These are phyloP conservation scores for Hirundichthys speculiger DNA, from an alignment of 2,113 vertebrate genomes.

Conservation along the genomic window DNA sequence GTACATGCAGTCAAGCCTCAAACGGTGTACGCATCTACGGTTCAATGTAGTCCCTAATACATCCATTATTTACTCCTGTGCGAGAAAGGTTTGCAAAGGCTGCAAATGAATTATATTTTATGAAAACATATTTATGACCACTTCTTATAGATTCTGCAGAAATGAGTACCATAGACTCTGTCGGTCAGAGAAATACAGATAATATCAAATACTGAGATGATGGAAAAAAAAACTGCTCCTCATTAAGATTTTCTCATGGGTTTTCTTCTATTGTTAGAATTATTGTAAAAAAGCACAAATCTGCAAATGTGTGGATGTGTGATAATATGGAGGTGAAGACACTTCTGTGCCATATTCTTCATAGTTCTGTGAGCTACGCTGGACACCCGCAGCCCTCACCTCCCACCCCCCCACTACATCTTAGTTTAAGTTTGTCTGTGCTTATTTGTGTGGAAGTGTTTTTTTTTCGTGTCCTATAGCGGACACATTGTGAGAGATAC, in stretches of 20 bases:
- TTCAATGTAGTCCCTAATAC: no score
- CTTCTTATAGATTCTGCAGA: background rate
- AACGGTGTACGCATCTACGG: no score
- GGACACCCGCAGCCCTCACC: no score
- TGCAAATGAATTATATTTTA: background rate
- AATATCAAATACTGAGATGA: background rate
- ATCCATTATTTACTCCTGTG: no score
- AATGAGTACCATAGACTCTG: background rate
- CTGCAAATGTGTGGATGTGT: slow-evolving; percentile 29
- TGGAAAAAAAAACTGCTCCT: background rate
- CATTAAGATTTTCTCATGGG: background rate
- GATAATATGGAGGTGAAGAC: slow-evolving; percentile 17
- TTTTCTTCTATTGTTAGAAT: background rate
- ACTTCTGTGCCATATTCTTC: slow-evolving; percentile 16
- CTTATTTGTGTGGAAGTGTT: no score
- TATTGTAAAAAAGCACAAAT: slow-evolving; percentile 21
- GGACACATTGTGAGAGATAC: no score
- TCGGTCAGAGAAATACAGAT: background rate
- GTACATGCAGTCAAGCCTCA: background rate
- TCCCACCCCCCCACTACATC: no score
- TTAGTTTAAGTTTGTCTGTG: no score
- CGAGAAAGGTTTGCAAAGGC: no score
- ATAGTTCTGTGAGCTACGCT: slow-evolving; percentile 37
- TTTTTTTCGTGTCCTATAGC: no score
- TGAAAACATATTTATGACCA: background rate